Conservation (phyloP, 2,888 invertebrate genomes). For the Luffia ferchaultella region DNA sequence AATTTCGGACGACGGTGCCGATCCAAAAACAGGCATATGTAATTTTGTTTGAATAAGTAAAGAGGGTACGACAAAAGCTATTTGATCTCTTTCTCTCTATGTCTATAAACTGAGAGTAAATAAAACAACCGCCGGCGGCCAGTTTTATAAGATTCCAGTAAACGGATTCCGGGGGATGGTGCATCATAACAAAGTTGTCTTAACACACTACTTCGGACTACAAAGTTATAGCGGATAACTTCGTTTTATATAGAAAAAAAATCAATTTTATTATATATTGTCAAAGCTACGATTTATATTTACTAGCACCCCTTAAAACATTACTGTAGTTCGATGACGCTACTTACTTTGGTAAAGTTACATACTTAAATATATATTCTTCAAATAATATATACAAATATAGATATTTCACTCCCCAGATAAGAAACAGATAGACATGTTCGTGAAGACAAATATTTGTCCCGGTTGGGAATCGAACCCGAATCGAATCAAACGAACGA, state of each 20-base stretch:
- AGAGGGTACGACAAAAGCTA: constrained; percentile 62
- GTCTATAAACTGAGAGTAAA: constrained; percentile 38
- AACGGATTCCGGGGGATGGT: constrained; percentile 51
- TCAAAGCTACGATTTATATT: too few species aligned
- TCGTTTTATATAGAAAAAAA: background rate
- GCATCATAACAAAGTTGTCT: constrained; percentile 22
- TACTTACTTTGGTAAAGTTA: too few species aligned
- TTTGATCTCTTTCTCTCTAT: constrained; percentile 53
- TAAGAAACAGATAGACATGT: too few species aligned
- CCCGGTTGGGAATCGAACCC: too few species aligned
- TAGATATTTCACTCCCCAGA: too few species aligned
- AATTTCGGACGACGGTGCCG: constrained; percentile 61
- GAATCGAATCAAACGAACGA: too few species aligned
- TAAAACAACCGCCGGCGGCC: constrained; percentile 39
- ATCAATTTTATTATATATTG: too few species aligned
- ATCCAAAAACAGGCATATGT: constrained; percentile 63
- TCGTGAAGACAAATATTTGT: too few species aligned
- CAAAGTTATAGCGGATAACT: background rate
- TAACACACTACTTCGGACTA: background rate
- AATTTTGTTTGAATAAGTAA: constrained; percentile 68
- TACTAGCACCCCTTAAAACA: too few species aligned
- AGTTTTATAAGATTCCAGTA: constrained; percentile 52
- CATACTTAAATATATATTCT: too few species aligned
- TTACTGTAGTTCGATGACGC: too few species aligned
- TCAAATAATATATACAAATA: too few species aligned